Evolutionary conservation across 2,113 vertebrate genomes (phyloP).

Genomic region (Diadophis punctatus): DNA sequence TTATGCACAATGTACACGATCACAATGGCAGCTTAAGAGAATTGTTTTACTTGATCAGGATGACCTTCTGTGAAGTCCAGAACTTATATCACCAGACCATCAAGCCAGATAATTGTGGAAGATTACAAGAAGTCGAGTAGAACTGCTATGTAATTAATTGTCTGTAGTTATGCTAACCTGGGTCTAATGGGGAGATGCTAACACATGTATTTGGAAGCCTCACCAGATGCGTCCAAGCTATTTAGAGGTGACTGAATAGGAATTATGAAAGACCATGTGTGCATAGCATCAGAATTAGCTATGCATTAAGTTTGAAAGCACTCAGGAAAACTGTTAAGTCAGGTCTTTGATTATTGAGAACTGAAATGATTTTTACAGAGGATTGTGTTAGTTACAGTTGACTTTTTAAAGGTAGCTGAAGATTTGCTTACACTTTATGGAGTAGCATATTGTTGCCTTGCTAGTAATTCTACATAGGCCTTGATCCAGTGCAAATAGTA

Average conservation of each 20-base stretch:
- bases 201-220: too few relatives aligned
- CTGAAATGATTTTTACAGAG: not conserved
- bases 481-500: not conserved
- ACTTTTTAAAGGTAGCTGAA: not conserved
- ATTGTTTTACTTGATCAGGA: not conserved
- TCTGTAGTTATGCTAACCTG: not conserved
- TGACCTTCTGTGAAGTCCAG: not conserved
- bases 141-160: not conserved
- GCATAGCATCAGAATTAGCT: not conserved
- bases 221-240: not conserved
- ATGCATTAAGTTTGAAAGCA: not conserved
- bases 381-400: slow-evolving; percentile 2
- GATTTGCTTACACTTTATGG: not conserved
- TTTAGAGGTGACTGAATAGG: not conserved
- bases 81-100: not conserved
- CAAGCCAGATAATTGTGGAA: not conserved
- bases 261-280: too few relatives aligned
- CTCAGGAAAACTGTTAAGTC: not conserved
- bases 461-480: not conserved
- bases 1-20: not conserved
- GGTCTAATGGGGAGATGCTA: not conserved
- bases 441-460: not conserved
- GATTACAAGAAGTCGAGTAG: not conserved
- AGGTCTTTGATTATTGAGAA: not conserved
- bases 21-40: not conserved